Conservation (phyloP, 2,888 invertebrate species). For the Tipula unca region DNA sequence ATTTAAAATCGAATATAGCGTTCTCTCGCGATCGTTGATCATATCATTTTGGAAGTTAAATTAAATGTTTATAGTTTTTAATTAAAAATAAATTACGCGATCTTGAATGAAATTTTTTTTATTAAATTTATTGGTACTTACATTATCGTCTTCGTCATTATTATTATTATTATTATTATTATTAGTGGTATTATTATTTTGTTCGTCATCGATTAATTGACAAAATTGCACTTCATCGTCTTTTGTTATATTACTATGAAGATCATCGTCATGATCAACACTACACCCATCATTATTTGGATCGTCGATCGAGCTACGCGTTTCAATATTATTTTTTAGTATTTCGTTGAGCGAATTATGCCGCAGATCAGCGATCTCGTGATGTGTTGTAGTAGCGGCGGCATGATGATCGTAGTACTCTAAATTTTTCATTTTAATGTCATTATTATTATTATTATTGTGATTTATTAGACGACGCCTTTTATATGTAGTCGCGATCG, state of each 20-base stretch:
- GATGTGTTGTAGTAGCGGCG: background rate
- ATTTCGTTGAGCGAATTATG: background rate
- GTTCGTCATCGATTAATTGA: slow-evolving; percentile 1
- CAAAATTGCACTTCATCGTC: slow-evolving; percentile 15
- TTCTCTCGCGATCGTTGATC: background rate
- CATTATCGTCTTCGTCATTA: background rate
- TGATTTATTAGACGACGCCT: slow-evolving; percentile 15
- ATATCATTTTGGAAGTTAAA: too few species aligned
- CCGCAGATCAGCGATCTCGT: background rate
- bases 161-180: background rate
- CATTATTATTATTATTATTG: slow-evolving; percentile 8
- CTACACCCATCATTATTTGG: background rate
- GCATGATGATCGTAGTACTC: background rate
- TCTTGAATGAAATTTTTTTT: too few species aligned
- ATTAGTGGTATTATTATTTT: background rate
- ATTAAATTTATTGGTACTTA: background rate
- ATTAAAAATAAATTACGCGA: too few species aligned
- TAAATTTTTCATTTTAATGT: background rate
- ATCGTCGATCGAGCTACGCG: background rate
- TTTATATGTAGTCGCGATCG: background rate
- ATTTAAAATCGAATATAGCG: background rate
- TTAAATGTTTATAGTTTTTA: too few species aligned
- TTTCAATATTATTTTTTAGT: slow-evolving; percentile 18
- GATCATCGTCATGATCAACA: background rate
- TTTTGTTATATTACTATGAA: background rate